These are phyloP conservation scores for Cepaea hortensis DNA, from an alignment of 2,888 invertebrate species.

Conservation along the genomic window DNA sequence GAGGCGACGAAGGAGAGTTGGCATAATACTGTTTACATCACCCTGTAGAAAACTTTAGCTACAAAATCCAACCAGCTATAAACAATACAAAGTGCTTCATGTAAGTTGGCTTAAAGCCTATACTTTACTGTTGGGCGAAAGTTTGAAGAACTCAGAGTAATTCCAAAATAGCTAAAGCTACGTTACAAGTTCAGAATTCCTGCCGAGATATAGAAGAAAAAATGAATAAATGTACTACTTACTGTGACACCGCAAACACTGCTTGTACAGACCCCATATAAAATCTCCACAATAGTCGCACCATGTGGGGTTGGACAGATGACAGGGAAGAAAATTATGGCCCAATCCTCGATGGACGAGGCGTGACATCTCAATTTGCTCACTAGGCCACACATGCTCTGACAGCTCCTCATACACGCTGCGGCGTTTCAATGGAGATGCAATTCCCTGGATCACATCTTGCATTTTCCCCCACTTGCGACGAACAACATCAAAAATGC, in stretches of 20 bases:
- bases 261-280: conserved; percentile 77
- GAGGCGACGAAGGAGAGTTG: no score
- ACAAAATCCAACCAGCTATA: no score
- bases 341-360: conserved; percentile 61
- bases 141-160: no score
- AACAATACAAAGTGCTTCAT: no score
- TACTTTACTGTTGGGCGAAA: no score
- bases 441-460: conserved; percentile 55
- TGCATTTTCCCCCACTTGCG: conserved; percentile 53
- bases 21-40: no score
- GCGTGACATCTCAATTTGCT: conserved; percentile 70
- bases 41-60: no score
- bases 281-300: conserved; percentile 79
- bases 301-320: conserved; percentile 76
- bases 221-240: conserved; percentile 60
- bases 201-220: background rate
- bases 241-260: conserved; percentile 77
- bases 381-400: conserved; percentile 50
- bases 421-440: conserved; percentile 43
- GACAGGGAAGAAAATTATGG: conserved; percentile 66
- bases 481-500: conserved; percentile 60
- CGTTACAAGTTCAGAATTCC: no score
- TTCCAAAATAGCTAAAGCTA: no score
- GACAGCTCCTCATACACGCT: conserved; percentile 43
- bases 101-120: no score